A percentile compares a stretch with the other conserved stretches of the same genome.
phyloP scores from a whole-genome alignment of 2,113 vertebrate genomes.

The Ammospiza caudacuta region DNA sequence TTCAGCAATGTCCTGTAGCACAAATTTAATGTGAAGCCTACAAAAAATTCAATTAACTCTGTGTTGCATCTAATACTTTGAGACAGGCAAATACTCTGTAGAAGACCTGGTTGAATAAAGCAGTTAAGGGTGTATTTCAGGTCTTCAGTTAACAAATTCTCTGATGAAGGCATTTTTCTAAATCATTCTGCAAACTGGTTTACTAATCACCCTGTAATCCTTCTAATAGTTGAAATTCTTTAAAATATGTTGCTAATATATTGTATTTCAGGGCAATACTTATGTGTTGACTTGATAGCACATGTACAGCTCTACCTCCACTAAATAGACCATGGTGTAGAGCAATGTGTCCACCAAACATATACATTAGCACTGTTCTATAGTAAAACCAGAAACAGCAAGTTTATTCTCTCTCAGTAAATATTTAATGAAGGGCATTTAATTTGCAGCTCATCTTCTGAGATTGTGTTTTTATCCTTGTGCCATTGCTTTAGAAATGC shows the following conservation, averaged over 20 bases:
- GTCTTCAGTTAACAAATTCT: background rate
- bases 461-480: background rate
- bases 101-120: background rate
- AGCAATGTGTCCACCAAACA: background rate
- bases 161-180: background rate
- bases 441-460: background rate
- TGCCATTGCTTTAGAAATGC: background rate
- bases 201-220: background rate
- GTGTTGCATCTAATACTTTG: background rate
- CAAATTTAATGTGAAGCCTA: conserved; percentile 9
- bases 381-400: background rate
- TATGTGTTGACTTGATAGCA: background rate
- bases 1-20: conserved; percentile 42
- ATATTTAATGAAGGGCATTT: background rate
- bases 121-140: background rate
- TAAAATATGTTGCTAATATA: background rate
- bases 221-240: background rate
- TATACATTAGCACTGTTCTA: background rate
- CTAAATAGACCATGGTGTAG: background rate
- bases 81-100: background rate
- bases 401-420: background rate
- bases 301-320: background rate
- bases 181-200: background rate
- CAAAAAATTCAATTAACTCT: conserved; percentile 28
- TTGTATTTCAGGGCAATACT: background rate